Conservation (phyloP, 2,113 vertebrate genomes). For the Dasyornis broadbenti region DNA sequence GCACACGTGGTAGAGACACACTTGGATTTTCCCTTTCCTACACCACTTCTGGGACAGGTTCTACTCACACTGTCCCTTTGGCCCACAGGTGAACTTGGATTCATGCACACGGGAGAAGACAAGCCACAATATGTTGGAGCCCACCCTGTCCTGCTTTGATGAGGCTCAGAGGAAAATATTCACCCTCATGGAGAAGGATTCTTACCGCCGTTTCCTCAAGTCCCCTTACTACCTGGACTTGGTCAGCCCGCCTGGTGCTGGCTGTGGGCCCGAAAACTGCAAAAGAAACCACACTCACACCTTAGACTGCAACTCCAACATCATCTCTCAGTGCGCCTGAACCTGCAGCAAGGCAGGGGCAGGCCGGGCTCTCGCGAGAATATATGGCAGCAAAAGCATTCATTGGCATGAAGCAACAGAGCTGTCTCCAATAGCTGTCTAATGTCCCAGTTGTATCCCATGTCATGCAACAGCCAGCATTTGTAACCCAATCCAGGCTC, state of each 20-base stretch:
- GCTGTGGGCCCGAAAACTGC: conserved; percentile 34
- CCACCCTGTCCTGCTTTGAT: conserved; percentile 83
- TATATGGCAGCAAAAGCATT: conserved; percentile 10
- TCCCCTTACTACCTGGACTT: conserved; percentile 87
- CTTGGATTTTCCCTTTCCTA: background rate
- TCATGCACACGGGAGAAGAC: conserved; percentile 83
- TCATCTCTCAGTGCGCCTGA: conserved; percentile 67
- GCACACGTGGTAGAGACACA: fast-evolving
- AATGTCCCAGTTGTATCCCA: conserved; percentile 9
- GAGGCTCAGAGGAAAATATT: conserved; percentile 88
- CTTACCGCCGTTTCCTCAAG: conserved; percentile 88
- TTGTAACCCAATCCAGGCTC: conserved; percentile 30
- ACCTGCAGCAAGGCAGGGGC: background rate
- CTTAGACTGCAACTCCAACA: conserved; percentile 64
- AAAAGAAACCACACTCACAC: conserved; percentile 44
- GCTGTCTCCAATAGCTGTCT: conserved; percentile 48
- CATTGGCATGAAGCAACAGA: conserved; percentile 51
- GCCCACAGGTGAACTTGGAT: conserved; percentile 90
- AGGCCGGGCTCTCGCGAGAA: background rate
- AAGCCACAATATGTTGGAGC: conserved; percentile 75
- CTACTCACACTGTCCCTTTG: background rate
- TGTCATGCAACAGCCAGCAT: conserved; percentile 45
- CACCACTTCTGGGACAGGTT: background rate
- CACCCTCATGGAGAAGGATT: conserved; percentile 94
- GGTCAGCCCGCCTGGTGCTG: conserved; percentile 38